These are phyloP conservation scores for Pangasius mekongensis DNA, from an alignment of 2,797 vertebrate species.

Conservation along the genomic window DNA sequence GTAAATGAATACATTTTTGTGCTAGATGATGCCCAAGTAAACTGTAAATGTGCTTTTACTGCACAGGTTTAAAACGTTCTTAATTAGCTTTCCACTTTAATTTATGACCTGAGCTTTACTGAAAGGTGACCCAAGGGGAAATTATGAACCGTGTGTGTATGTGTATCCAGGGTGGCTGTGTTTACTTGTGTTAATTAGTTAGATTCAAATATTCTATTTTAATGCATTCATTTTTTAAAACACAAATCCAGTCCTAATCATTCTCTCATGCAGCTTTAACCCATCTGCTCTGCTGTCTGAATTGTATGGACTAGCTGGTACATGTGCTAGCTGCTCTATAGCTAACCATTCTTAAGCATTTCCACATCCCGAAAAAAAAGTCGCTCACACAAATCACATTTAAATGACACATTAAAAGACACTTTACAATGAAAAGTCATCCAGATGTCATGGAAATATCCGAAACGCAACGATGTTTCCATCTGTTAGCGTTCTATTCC, in stretches of 20 bases:
- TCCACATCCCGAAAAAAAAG: constrained; percentile 52
- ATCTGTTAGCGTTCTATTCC: constrained; percentile 62
- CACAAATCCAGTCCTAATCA: not conserved
- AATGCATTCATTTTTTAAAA: not conserved
- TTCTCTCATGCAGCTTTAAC: constrained; percentile 4
- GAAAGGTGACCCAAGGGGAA: constrained; percentile 3
- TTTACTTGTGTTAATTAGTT: not conserved
- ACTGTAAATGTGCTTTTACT: not conserved
- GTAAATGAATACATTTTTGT: not conserved
- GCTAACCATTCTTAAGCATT: constrained; percentile 64
- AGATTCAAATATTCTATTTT: not conserved
- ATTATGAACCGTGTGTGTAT: not conserved
- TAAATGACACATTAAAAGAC: constrained; percentile 76
- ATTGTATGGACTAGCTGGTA: not conserved
- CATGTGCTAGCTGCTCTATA: constrained; percentile 14
- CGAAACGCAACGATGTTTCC: constrained; percentile 66
- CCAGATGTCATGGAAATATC: constrained; percentile 75
- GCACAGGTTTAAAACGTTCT: not conserved
- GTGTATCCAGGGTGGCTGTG: not conserved
- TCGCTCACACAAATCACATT: constrained; percentile 72
- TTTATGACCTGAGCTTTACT: constrained; percentile 1
- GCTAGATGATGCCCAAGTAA: not conserved
- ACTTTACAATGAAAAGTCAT: constrained; percentile 62
- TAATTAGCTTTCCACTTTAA: constrained; percentile 19
- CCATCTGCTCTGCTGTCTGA: constrained; percentile 2